Evolutionary conservation across 2,888 invertebrate species (phyloP), one percentile per base, ranked within the genome.

Genomic region (Scaptomyza caliginosa): DNA sequence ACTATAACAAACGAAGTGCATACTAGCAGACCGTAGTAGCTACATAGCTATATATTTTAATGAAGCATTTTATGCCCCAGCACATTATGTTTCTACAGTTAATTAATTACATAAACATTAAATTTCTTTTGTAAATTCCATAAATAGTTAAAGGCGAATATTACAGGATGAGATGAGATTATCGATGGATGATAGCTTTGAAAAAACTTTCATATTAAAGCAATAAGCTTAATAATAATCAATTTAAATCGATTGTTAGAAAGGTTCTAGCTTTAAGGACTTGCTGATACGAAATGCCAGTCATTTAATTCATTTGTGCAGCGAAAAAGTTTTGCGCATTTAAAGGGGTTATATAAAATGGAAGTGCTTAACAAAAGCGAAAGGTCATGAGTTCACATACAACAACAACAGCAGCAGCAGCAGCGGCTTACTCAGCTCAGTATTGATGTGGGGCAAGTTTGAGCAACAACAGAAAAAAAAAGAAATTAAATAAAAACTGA

Each of bases 21-120:
- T n/a, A 43, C 17, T 13, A 32, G 2, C 2, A n/a, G 13, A 32
- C 10, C 10, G 2, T 24, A 48, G 7, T 6, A 11, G 6, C 11
- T 2, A 17, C 10, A 45, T 21, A 46, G n/a, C 19, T 32, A 46
- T 49, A 28, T 45, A 67, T 63, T 63, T 70, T 63, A 70, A 70
- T 67, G 64, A 67, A 63, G 49, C 55, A 49, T 52, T 60, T 52
- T 24, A 32, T 49, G 69, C 30, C 26, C 3, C 60, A 28, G 17
- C 32, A 34, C 34, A 43, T 34, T 52, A 36, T 24, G 11, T 34
- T 13, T 5, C 32, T 24, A 13, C n/a, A 63, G 39, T 64, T 70
- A 49, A 63, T 70, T 69, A 70, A 50, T 24, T 8, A n/a, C 24
- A 10, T 16, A 4, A 21, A 10, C 19, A 24, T 17, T 36, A n/a